Base-by-base conservation (phyloP, 2,888 invertebrate genomes). In the Drosophila nr. fundita region DNA sequence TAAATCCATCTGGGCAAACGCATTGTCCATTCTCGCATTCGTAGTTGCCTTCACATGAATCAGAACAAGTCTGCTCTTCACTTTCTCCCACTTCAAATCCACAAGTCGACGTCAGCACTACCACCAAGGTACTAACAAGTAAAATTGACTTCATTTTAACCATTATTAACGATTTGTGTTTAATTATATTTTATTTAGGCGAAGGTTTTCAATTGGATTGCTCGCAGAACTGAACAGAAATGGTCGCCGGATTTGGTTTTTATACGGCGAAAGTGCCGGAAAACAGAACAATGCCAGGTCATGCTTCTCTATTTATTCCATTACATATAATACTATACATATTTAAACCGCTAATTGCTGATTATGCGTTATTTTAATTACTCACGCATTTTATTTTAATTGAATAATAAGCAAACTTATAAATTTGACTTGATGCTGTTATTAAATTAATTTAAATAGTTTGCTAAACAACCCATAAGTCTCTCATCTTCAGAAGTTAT, bases 161-260 rank as follows among this genome's bases (percentile, higher is more conserved):
- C 2, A 15, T 36, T 36, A 15, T 5, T 36, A 15, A 5, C 6
- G 15, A 36, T 36, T 36, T 36, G 0, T 0, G 15, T 15, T 40
- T n/a, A 40, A n/a, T 40, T 40, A n/a, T n/a, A 10, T n/a, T 42
- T 40, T n/a, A n/a, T n/a, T 49, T 4, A 32, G 8, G 10, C 24
- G 15, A 24, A 8, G 2, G 8, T 5, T 53, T 13, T 53, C 29
- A 32, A 10, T 8, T 30, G 24, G 13, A 13, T n/a, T 18, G 3
- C 11, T 21, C 2, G 29, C 34, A 18, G 40, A 58, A 65, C 73
- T 72, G 24, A 70, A 0, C 18, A 18, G 13, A 24, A 42, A 27
- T 2, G 1, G 15, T 36, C 10, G 2, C 4, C 27, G 15, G 1
- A 0, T 27, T 42, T 13, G n/a, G 29, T 30, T 27, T 70, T 70